Conservation (phyloP, 2,113 vertebrate genomes). For the Lichenostomus cassidix region DNA sequence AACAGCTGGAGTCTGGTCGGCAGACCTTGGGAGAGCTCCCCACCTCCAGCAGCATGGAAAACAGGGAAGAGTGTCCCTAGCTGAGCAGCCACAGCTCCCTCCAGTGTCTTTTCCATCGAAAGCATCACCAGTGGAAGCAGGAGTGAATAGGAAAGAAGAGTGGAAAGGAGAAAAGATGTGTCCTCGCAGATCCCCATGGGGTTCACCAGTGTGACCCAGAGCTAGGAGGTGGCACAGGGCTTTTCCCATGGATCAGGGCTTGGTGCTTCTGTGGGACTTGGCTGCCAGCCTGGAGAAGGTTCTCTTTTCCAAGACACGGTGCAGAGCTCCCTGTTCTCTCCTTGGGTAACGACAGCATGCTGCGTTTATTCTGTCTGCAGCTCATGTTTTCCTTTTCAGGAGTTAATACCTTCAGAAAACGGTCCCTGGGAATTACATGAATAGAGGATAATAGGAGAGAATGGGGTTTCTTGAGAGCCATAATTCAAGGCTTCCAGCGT, state of each 20-base stretch:
- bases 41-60: rapidly evolving
- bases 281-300: background rate
- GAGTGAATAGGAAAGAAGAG: background rate
- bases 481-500: background rate
- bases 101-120: background rate
- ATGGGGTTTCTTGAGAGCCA: background rate
- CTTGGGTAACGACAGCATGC: rapidly evolving
- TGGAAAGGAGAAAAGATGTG: background rate
- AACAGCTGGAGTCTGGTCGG: rapidly evolving
- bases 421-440: background rate
- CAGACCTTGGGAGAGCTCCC: background rate
- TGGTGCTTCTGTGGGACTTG: background rate
- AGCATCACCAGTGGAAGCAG: rapidly evolving
- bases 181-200: rapidly evolving
- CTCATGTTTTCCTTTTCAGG: background rate
- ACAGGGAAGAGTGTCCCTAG: rapidly evolving
- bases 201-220: rapidly evolving
- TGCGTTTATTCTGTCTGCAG: background rate
- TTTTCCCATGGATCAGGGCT: background rate
- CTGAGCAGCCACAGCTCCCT: background rate
- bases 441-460: background rate
- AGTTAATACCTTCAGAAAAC: background rate
- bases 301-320: background rate
- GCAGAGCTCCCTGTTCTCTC: background rate
- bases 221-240: rapidly evolving